Percentiles rank a stretch among this genome's conserved stretches.
Conservation (phyloP, 1,140 invertebrate species). For the Tribolium castaneum region DNA sequence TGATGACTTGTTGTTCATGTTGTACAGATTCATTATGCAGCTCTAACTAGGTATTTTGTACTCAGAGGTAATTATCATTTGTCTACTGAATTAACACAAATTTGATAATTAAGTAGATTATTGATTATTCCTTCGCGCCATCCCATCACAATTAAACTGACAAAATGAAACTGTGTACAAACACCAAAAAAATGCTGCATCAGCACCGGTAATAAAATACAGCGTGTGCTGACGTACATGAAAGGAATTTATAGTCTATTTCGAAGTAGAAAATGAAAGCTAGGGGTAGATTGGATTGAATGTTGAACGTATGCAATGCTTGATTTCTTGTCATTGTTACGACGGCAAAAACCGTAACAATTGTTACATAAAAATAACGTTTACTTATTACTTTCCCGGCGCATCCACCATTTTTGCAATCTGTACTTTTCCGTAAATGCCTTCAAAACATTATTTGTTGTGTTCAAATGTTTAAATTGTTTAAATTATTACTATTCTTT, state of each 20-base stretch:
- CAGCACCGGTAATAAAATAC: neutral
- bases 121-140: neutral
- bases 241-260: neutral
- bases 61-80: neutral
- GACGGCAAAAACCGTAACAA: neutral
- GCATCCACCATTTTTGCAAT: too few relatives aligned
- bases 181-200: neutral
- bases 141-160: neutral
- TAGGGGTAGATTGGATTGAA: neutral
- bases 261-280: neutral
- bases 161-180: neutral
- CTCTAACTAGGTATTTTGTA: neutral
- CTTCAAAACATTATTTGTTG: too few relatives aligned
- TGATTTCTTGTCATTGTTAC: neutral
- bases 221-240: neutral
- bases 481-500: too few relatives aligned
- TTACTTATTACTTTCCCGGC: too few relatives aligned
- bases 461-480: too few relatives aligned
- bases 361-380: too few relatives aligned
- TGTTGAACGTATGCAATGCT: neutral
- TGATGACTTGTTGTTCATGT: neutral
- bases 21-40: neutral
- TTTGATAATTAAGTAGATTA: neutral
- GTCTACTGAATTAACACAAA: neutral
- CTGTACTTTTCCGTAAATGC: too few relatives aligned